phyloP scores from a whole-genome alignment of 2,797 vertebrate genomes.

The Huso huso region DNA sequence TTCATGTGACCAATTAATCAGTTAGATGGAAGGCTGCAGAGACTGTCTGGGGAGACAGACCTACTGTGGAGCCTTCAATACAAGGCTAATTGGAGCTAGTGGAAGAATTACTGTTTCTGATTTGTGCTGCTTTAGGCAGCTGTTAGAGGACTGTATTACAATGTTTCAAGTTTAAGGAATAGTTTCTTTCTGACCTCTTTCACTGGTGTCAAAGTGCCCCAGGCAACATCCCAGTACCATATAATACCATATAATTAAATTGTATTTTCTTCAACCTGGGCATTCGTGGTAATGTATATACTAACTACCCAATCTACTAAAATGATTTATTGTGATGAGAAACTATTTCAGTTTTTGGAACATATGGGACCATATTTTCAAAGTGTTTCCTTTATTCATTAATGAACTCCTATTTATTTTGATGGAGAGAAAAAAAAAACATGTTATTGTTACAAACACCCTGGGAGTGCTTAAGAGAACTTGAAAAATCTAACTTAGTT shows the following conservation, averaged over 20 bases:
- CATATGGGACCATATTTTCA: not conserved
- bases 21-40: conserved; percentile 9
- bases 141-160: conserved; percentile 41
- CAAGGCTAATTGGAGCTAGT: conserved; percentile 38
- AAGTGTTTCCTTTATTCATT: no score
- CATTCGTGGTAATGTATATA: not conserved
- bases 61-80: conserved; percentile 24
- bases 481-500: no score
- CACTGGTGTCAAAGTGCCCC: conserved; percentile 10
- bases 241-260: not conserved
- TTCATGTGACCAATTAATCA: not conserved
- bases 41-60: not conserved
- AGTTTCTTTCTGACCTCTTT: conserved; percentile 46
- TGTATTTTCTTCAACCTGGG: not conserved
- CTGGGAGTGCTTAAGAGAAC: no score
- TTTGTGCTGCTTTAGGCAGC: conserved; percentile 37
- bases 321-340: not conserved
- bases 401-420: no score
- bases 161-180: conserved; percentile 29
- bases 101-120: conserved; percentile 25
- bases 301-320: not conserved
- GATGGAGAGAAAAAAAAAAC: no score
- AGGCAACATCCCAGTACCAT: not conserved
- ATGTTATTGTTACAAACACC: no score
- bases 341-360: not conserved